Evolutionary conservation across 1,140 invertebrate genomes (phyloP).

Genomic region (Drosophila simulans): DNA sequence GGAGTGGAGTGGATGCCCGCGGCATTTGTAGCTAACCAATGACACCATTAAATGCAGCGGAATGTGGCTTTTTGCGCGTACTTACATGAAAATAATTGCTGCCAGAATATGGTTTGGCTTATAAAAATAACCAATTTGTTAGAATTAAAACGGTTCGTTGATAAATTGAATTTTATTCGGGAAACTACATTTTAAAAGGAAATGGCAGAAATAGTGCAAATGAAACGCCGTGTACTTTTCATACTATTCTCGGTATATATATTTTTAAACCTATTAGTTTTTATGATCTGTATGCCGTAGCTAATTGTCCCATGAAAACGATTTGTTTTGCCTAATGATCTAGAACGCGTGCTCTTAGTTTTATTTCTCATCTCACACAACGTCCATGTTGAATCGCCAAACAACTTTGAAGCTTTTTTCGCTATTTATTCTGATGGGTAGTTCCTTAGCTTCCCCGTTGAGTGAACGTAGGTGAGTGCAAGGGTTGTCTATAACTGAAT

Average conservation of each 20-base stretch:
- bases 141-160: not conserved
- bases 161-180: too few relatives aligned
- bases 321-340: conserved; percentile 35
- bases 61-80: conserved; percentile 17
- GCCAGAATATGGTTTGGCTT: conserved; percentile 1
- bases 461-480: conserved; percentile 37
- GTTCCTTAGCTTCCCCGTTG: not conserved
- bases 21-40: conserved; percentile 31
- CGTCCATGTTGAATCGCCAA: conserved; percentile 10
- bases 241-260: not conserved
- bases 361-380: conserved; percentile 1
- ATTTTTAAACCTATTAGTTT: too few relatives aligned
- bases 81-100: conserved; percentile 24
- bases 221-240: not conserved
- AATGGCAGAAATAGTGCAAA: too few relatives aligned
- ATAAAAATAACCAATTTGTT: conserved; percentile 16
- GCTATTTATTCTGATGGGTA: conserved; percentile 3
- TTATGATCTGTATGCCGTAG: not conserved
- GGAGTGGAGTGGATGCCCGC: conserved; percentile 34
- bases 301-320: conserved; percentile 48
- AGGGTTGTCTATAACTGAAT: not conserved
- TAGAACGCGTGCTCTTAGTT: conserved; percentile 16
- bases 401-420: not conserved
- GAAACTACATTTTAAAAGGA: too few relatives aligned
- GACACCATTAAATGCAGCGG: conserved; percentile 38